phyloP scores from a whole-genome alignment of 2,797 vertebrate species.

The Amniataba percoides region DNA sequence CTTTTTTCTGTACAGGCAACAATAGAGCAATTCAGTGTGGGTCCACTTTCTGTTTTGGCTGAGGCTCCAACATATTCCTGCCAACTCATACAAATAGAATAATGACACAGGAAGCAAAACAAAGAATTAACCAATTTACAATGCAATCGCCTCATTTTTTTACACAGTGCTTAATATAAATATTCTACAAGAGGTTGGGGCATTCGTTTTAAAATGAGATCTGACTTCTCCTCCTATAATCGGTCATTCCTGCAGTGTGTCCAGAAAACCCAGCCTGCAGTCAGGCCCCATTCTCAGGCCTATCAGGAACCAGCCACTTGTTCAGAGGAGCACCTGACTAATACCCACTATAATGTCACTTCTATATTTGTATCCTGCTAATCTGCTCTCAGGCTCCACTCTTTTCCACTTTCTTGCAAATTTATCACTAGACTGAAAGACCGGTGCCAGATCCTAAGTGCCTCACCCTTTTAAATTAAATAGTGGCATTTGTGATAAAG shows the following conservation, averaged over 20 bases:
- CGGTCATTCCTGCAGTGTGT: conserved; percentile 64
- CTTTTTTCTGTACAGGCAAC: conserved; percentile 21
- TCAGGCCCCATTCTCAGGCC: conserved; percentile 70
- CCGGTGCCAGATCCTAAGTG: conserved; percentile 90
- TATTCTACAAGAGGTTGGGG: conserved; percentile 7
- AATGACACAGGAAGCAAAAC: conserved; percentile 40
- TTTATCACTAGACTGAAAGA: conserved; percentile 95
- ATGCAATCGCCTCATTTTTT: conserved; percentile 14
- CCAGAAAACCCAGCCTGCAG: conserved; percentile 66
- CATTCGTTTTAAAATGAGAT: conserved; percentile 50
- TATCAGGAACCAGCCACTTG: conserved; percentile 86
- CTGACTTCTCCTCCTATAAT: conserved; percentile 54
- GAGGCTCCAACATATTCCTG: conserved; percentile 34
- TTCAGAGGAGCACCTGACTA: conserved; percentile 86
- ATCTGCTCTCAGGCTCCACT: conserved; percentile 87
- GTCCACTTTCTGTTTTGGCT: conserved; percentile 33
- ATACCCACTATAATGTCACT: conserved; percentile 88
- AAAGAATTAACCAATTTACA: conserved; percentile 47
- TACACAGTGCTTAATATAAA: not conserved
- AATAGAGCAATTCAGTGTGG: conserved; percentile 5
- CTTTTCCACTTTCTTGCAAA: conserved; percentile 89
- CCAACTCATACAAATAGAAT: conserved; percentile 37
- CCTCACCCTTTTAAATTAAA: conserved; percentile 99
- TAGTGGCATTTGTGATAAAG: conserved; percentile 99
- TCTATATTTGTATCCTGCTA: conserved; percentile 90